A percentile compares a stretch with the other conserved stretches of the same genome.
Conservation (phyloP, 2,113 vertebrate species). For the Loxodonta africana region DNA sequence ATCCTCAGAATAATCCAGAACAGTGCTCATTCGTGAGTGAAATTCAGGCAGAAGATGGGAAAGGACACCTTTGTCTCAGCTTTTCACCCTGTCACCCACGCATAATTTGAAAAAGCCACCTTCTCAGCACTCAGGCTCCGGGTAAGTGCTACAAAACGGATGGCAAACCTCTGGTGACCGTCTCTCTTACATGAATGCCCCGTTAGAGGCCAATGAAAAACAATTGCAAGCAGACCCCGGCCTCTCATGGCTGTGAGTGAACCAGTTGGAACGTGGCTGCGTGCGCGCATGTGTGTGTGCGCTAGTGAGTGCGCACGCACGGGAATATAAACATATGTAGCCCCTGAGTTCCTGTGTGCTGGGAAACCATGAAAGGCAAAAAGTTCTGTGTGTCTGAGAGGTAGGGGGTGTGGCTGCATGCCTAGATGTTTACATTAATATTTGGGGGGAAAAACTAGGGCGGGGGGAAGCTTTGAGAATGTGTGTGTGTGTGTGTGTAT, state of each 20-base stretch:
- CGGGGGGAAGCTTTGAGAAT: neutral
- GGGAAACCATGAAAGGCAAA: neutral
- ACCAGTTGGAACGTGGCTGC: neutral
- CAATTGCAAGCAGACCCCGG: constrained; percentile 59
- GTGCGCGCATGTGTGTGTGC: neutral
- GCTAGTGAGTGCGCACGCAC: neutral
- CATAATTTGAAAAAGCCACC: constrained; percentile 73
- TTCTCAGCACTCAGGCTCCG: constrained; percentile 7
- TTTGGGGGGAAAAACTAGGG: neutral
- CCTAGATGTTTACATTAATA: neutral
- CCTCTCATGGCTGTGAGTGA: constrained; percentile 12
- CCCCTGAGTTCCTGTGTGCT: neutral
- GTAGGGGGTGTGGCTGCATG: neutral
- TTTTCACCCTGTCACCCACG: constrained; percentile 80
- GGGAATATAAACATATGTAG: neutral
- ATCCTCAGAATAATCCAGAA: constrained; percentile 79
- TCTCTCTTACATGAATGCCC: constrained; percentile 68
- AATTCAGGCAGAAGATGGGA: constrained; percentile 76
- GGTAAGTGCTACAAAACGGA: constrained; percentile 65
- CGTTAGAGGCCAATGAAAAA: constrained; percentile 70
- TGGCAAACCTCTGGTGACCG: constrained; percentile 64
- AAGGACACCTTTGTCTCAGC: constrained; percentile 79
- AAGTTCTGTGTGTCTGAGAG: neutral
- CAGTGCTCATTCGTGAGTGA: constrained; percentile 77
- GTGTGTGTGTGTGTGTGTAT: neutral